phyloP scores from a whole-genome alignment of 1,140 invertebrate species.

The Batillaria attramentaria region DNA sequence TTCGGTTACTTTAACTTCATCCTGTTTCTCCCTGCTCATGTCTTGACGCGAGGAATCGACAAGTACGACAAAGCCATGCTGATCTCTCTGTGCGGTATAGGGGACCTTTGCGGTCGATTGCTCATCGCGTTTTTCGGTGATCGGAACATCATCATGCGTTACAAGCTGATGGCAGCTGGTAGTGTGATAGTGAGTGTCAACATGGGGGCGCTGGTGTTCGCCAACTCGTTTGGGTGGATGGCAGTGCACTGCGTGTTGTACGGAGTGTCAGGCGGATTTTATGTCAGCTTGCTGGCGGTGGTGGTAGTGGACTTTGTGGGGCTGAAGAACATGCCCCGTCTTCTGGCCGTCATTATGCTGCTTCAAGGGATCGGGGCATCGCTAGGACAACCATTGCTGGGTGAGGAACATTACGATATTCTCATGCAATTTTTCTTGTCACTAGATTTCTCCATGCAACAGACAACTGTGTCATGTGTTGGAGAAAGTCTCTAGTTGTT shows the following conservation, averaged over 20 bases:
- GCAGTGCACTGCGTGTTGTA: constrained; percentile 52
- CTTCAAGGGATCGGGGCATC: constrained; percentile 61
- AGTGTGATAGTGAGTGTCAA: constrained; percentile 48
- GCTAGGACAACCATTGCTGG: constrained; percentile 59
- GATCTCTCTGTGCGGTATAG: constrained; percentile 56
- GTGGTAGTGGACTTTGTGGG: constrained; percentile 64
- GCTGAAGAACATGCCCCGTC: constrained; percentile 51
- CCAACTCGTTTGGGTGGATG: constrained; percentile 48
- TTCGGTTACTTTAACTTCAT: constrained; percentile 65
- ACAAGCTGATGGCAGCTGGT: constrained; percentile 53
- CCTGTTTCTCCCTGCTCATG: constrained; percentile 57
- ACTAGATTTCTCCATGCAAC: neutral
- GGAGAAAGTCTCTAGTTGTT: neutral
- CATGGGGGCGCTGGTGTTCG: constrained; percentile 50
- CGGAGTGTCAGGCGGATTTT: constrained; percentile 60
- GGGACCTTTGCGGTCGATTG: constrained; percentile 58
- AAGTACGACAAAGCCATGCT: constrained; percentile 56
- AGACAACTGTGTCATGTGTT: neutral
- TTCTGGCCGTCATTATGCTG: constrained; percentile 55
- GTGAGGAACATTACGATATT: constrained; percentile 40
- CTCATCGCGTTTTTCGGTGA: constrained; percentile 54
- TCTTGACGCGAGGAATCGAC: constrained; percentile 35
- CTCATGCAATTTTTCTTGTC: neutral
- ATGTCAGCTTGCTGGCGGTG: constrained; percentile 52
- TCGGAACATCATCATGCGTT: constrained; percentile 47